Evolutionary conservation across 1,140 invertebrate genomes (phyloP).

Genomic region (Adoxophyes honmai): DNA sequence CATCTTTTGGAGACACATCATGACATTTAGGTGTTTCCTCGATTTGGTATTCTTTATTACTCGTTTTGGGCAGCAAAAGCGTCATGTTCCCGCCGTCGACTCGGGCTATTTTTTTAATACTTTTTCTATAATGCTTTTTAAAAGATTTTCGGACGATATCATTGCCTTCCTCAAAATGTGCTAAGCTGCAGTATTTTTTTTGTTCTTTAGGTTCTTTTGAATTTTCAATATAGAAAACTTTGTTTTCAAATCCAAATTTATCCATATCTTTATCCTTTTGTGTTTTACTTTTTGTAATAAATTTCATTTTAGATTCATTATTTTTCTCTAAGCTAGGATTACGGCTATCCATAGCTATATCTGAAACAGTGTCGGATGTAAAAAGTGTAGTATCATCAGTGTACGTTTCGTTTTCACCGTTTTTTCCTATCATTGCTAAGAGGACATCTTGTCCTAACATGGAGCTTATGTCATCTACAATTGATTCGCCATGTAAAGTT

Average conservation of each 20-base stretch:
- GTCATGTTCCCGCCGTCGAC: constrained; percentile 49
- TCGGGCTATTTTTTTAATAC: constrained; percentile 54
- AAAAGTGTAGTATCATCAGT: constrained; percentile 82
- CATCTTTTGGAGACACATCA: neutral
- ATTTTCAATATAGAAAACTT: constrained; percentile 81
- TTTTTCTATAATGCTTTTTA: constrained; percentile 76
- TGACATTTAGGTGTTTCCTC: constrained; percentile 27
- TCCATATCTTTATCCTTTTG: constrained; percentile 75
- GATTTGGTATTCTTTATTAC: constrained; percentile 39
- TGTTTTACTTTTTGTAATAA: constrained; percentile 69
- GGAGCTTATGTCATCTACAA: constrained; percentile 87
- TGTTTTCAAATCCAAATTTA: constrained; percentile 83
- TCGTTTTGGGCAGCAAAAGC: constrained; percentile 53
- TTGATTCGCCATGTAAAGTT: constrained; percentile 84
- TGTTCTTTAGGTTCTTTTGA: constrained; percentile 77
- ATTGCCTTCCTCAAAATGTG: constrained; percentile 87
- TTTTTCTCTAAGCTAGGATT: constrained; percentile 71
- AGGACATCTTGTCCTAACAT: constrained; percentile 82
- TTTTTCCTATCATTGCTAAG: constrained; percentile 80
- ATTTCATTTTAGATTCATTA: constrained; percentile 68
- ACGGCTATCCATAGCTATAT: constrained; percentile 70
- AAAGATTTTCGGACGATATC: constrained; percentile 88
- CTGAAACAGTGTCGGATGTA: constrained; percentile 78
- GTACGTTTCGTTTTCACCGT: constrained; percentile 81
- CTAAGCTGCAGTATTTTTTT: constrained; percentile 84